phyloP scores from a whole-genome alignment of 2,113 vertebrate species.

The Tricholaema leucomelas region DNA sequence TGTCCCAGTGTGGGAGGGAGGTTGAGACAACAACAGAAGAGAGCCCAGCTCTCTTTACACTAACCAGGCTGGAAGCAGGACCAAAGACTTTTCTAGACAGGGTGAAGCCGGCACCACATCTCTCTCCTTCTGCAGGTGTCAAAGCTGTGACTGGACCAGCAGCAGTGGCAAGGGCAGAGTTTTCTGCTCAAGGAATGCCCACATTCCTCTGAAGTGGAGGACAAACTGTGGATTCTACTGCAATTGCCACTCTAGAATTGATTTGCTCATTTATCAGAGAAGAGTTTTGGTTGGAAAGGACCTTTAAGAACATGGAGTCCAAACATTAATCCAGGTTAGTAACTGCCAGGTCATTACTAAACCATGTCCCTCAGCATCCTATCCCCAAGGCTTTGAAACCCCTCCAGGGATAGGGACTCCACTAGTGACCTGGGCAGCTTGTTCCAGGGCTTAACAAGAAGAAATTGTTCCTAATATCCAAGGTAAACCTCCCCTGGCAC shows the following conservation, averaged over 20 bases:
- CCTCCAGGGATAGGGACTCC: too few relatives aligned
- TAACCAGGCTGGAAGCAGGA: not conserved
- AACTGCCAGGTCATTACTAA: not conserved
- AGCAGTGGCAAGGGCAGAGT: not conserved
- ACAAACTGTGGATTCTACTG: not conserved
- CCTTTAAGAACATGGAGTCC: not conserved
- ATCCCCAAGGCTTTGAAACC: not conserved
- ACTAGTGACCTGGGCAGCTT: too few relatives aligned
- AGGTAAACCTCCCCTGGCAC: too few relatives aligned
- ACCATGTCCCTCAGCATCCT: not conserved
- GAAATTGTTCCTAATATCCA: too few relatives aligned
- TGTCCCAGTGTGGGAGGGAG: not conserved
- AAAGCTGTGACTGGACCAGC: not conserved
- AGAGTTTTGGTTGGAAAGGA: not conserved
- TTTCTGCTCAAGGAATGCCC: accelerated
- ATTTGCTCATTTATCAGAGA: not conserved
- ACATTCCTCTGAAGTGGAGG: not conserved
- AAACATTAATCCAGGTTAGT: not conserved
- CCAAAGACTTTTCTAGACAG: not conserved
- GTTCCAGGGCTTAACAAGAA: too few relatives aligned
- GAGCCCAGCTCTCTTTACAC: not conserved
- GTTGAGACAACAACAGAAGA: not conserved
- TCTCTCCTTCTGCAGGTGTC: not conserved
- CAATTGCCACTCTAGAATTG: not conserved
- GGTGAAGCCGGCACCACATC: accelerated